Conservation (phyloP, 1,140 invertebrate genomes). For the Grapholita molesta region DNA sequence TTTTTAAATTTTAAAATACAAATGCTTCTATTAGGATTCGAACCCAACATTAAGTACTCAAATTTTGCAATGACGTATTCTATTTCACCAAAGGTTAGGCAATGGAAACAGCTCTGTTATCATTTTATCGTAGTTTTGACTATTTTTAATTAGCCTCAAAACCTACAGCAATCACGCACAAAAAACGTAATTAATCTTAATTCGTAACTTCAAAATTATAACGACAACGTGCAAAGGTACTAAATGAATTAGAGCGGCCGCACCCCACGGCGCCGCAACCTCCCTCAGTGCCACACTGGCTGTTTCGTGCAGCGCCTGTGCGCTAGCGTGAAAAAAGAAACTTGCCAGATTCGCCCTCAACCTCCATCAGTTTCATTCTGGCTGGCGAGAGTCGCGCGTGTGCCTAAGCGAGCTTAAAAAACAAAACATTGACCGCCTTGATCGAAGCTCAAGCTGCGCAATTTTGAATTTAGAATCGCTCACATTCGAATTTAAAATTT, state of each 20-base stretch:
- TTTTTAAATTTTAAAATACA: too few relatives aligned
- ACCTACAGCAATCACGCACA: neutral
- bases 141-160: neutral
- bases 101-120: too few relatives aligned
- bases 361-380: neutral
- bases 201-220: neutral
- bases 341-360: neutral
- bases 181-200: neutral
- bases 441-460: neutral
- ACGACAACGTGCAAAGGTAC: neutral
- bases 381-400: neutral
- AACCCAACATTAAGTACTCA: too few relatives aligned
- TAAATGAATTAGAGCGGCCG: neutral
- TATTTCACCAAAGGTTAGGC: too few relatives aligned
- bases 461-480: slow-evolving; percentile 11
- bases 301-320: neutral
- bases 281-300: slow-evolving; percentile 3
- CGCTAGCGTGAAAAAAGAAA: neutral
- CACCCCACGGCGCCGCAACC: neutral
- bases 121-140: too few relatives aligned
- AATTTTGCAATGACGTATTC: too few relatives aligned
- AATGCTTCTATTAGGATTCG: too few relatives aligned
- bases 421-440: neutral
- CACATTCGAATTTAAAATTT: slow-evolving; percentile 21
- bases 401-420: neutral